Evolutionary conservation across 2,113 vertebrate species (phyloP).

Genomic region (Pituophis catenifer): DNA sequence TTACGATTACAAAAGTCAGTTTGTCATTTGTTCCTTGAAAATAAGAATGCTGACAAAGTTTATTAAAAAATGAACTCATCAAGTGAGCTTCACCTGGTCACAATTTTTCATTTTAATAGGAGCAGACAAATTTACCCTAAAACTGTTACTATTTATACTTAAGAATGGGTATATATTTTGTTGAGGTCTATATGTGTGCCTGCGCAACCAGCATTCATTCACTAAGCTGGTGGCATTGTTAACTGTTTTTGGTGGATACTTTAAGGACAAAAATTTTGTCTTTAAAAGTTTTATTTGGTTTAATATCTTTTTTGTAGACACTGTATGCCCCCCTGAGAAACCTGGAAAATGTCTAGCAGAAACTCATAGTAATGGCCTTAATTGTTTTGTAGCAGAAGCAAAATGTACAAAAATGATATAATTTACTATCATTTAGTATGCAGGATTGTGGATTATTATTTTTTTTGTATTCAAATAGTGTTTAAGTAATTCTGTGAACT

Average conservation of each 20-base stretch:
- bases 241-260: neutral
- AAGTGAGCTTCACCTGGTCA: neutral
- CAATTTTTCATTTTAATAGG: neutral
- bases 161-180: neutral
- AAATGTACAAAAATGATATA: neutral
- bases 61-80: neutral
- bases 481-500: neutral
- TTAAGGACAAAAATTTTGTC: neutral
- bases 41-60: neutral
- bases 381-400: neutral
- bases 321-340: neutral
- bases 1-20: neutral
- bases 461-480: neutral
- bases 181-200: neutral
- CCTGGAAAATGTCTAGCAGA: neutral
- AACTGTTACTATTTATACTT: neutral
- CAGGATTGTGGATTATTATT: neutral
- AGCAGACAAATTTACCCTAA: neutral
- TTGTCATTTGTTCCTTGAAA: constrained; percentile 15
- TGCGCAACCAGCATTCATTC: neutral
- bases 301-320: neutral
- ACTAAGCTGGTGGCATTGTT: neutral
- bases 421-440: neutral
- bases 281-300: neutral
- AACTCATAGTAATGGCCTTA: neutral